Conservation (phyloP, 2,797 vertebrate species). For the Aselliscus stoliczkanus region DNA sequence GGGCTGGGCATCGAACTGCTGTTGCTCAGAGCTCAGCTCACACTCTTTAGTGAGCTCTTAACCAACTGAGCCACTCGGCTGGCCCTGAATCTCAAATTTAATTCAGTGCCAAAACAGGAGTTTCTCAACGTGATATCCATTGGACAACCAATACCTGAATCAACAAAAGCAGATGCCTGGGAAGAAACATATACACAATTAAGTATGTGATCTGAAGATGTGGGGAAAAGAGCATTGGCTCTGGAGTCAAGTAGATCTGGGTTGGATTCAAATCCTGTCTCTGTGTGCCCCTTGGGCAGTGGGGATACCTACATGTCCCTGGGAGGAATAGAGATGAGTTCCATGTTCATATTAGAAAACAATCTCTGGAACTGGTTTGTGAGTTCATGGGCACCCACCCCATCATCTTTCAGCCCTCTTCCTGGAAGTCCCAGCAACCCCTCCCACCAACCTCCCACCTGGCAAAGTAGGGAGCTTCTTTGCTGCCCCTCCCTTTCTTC, state of each 20-base stretch:
- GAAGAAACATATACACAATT: not conserved
- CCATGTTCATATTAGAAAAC: not conserved
- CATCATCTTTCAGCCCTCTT: not conserved
- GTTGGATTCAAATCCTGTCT: not conserved
- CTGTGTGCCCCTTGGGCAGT: not conserved
- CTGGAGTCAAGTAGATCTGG: not conserved
- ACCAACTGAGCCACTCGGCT: no score
- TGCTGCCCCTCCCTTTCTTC: not conserved
- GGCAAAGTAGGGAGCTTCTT: not conserved
- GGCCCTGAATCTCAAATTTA: constrained; percentile 17
- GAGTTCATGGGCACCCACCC: not conserved
- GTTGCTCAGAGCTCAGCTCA: no score
- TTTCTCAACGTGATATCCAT: not conserved
- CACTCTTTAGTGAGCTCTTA: no score
- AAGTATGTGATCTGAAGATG: not conserved
- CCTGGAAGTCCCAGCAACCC: not conserved
- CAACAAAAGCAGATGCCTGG: not conserved
- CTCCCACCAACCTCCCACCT: not conserved
- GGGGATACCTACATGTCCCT: not conserved
- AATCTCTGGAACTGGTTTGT: not conserved
- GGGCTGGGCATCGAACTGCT: no score
- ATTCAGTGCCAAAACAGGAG: not conserved
- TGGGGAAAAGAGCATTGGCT: not conserved
- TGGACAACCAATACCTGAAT: not conserved
- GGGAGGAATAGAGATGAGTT: not conserved